Base-by-base conservation (phyloP, 2,888 invertebrate species). In the Endotricha flammealis region DNA sequence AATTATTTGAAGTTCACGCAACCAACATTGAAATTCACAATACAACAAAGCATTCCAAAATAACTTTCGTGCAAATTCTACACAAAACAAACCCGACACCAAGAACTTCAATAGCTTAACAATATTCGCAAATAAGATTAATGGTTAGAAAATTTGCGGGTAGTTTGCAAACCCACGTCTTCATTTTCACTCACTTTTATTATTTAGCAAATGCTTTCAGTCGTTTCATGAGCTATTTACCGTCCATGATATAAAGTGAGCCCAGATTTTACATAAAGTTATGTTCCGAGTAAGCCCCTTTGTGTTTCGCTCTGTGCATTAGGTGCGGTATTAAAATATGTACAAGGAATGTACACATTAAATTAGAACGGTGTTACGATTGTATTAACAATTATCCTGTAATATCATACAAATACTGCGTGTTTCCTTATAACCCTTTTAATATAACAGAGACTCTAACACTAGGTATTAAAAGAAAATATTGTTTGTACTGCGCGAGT, bases 171-270 rank as follows among this genome's bases (percentile, higher is more conserved):
- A 27, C 27, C 12, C 12, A 12, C 6, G 12, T 5, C 27, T 27
- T 27, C 12, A 27, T 27, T 25, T 27, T 12, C 27, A 27, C 27
- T 27, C 27, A 12, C 27, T 27, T 25, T 10, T 27, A 27, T 27
- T 27, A 27, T 27, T 27, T 27, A 27, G 27, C 27, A 10, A 27
- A 27, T 7, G 10, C 27, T 12, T 27, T 12, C 12, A 27, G 4
- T 7, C 27, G 27, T 12, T 12, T 27, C 12, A 27, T 27, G 12
- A 27, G 27, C 27, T 27, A 27, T 27, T 27, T 12, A 27, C 27
- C 10, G 25, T 9, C 10, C 27, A 27, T 27, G 27, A 12, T 10
- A 7, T 12, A 27, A 27, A 12, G 27, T 27, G 27, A 27, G 25
- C n/a, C 25, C 10, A 25, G 27, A 12, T 27, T 27, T 27, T 12